Evolutionary conservation across 2,113 vertebrate species (phyloP), one percentile per base, ranked within the genome.

Genomic region (Microcebus murinus): DNA sequence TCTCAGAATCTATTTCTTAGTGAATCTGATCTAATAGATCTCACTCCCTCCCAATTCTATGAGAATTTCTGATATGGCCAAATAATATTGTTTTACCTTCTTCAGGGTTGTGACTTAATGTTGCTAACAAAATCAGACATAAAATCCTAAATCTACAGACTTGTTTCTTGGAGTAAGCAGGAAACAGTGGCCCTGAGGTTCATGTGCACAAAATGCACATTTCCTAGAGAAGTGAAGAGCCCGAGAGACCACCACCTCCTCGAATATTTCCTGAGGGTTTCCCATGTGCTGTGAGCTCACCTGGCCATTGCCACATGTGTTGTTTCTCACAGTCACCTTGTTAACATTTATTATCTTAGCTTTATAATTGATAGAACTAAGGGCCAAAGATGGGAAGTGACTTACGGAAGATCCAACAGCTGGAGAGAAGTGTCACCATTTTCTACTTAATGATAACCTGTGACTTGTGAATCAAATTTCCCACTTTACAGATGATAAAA

Each of bases 291-390:
- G 2, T 18, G 42, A 70, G 17, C 50, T 17, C 25, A 57, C 9
- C 6, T 6, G n/a, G 67, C 13, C 9, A 7, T 12, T 14, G 8
- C 13, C 27, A 23, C 1, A 0, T 20, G 36, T 10, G 2, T 42
- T 29, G 3, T 42, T 68, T 70, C 76, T 76, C 11, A 84, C 3
- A 20, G 5, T 36, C 3, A 59, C 6, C 36, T 52, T n/a, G 27
- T 25, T n/a, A 61, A 42, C 4, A 3, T 59, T 36, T 80, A 45
- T 76, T 27, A 55, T 36, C 82, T 52, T 52, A 59, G 52, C 36
- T 86, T 94, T 36, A 65, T 20, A 45, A 45, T 65, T 59, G 61
- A 23, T 61, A 52, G 82, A 91, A 61, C 6, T 21, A 68, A 74
- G 39, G 8, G 8, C 25, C 31, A 18, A 39, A 70, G 67, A 45